phyloP scores from a whole-genome alignment of 23 tunicate genomes.

The Aplidium turbinatum region DNA sequence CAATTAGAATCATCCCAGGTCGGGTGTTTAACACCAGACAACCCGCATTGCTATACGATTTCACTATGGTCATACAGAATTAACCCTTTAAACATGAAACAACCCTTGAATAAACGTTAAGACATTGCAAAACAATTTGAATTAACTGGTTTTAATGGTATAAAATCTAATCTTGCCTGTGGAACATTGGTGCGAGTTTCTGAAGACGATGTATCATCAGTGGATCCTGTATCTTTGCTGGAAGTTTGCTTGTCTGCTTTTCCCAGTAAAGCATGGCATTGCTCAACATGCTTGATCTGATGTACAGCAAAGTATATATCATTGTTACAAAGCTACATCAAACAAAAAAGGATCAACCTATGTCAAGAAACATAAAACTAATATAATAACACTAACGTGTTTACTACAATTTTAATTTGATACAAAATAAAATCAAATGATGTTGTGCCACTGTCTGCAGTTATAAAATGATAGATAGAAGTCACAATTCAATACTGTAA shows the following conservation, averaged over 20 bases:
- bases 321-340: neutral
- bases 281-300: slow-evolving; percentile 44
- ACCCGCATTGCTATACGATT: too few species aligned
- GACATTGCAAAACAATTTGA: neutral
- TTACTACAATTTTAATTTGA: too few species aligned
- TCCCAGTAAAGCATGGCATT: neutral
- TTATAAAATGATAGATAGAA: too few species aligned
- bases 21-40: too few species aligned
- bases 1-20: too few species aligned
- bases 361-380: neutral
- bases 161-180: slow-evolving; percentile 16
- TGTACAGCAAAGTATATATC: neutral
- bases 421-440: too few species aligned
- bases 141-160: too few species aligned
- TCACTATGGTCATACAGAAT: too few species aligned
- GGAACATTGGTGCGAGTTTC: neutral
- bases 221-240: neutral
- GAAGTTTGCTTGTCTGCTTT: neutral
- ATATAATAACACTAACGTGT: too few species aligned
- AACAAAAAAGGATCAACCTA: neutral
- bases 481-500: too few species aligned
- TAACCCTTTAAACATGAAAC: too few species aligned
- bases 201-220: neutral
- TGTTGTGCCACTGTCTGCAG: too few species aligned
- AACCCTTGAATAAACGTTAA: neutral